These are phyloP conservation scores for Lateolabrax maculatus DNA, from an alignment of 2,797 vertebrate genomes.

Conservation along the genomic window DNA sequence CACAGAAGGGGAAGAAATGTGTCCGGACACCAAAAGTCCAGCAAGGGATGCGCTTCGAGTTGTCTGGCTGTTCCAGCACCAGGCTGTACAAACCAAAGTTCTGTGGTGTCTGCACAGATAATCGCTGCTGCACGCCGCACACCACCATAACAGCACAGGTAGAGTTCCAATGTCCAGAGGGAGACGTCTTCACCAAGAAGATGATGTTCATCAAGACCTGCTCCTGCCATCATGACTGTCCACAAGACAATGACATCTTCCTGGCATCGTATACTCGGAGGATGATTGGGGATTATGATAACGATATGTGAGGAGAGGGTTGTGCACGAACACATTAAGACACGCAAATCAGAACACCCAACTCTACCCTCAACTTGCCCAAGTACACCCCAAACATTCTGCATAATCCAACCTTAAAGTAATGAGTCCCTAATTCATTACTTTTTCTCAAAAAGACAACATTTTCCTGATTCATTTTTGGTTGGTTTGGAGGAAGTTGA, in stretches of 20 bases:
- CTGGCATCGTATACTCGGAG: slow-evolving; percentile 73
- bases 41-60: slow-evolving; percentile 79
- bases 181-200: slow-evolving; percentile 84
- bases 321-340: neutral
- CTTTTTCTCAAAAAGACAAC: neutral
- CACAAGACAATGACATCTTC: slow-evolving; percentile 86
- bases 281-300: slow-evolving; percentile 83
- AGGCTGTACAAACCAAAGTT: slow-evolving; percentile 84
- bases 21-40: slow-evolving; percentile 78
- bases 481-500: neutral
- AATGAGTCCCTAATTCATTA: neutral
- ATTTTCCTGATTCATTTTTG: neutral
- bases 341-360: slow-evolving; percentile 14
- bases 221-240: slow-evolving; percentile 86
- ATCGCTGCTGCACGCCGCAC: slow-evolving; percentile 86
- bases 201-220: slow-evolving; percentile 90
- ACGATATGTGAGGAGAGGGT: slow-evolving; percentile 57
- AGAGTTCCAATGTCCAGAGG: slow-evolving; percentile 88
- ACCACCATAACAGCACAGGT: slow-evolving; percentile 80
- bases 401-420: neutral
- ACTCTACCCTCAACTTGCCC: neutral
- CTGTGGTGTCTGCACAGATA: slow-evolving; percentile 85
- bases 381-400: neutral
- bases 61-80: slow-evolving; percentile 86
- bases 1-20: slow-evolving; percentile 87